Conservation (phyloP, 2,888 invertebrate genomes). For the Argyra leucocephala region DNA sequence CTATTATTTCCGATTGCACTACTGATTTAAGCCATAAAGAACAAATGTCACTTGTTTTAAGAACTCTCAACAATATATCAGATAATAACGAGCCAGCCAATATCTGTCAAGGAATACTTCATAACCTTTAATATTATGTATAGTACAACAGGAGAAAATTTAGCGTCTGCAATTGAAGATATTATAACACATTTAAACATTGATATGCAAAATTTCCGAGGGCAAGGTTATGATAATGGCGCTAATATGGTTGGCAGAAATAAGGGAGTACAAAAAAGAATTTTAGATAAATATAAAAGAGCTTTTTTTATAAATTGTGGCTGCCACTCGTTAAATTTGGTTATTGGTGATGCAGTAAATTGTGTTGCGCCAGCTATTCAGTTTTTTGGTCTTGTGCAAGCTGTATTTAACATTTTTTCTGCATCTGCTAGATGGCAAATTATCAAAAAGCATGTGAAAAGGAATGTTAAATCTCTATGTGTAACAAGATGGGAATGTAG, state of each 20-base stretch:
- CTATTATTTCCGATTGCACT: slow-evolving; percentile 9
- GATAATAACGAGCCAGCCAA: slow-evolving; percentile 7
- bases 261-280: slow-evolving; percentile 8
- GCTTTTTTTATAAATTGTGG: slow-evolving; percentile 9
- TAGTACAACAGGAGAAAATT: slow-evolving; percentile 8
- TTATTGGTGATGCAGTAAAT: slow-evolving; percentile 8
- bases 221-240: slow-evolving; percentile 1
- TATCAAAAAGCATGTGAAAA: slow-evolving; percentile 8
- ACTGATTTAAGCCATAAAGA: slow-evolving; percentile 9
- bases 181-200: slow-evolving; percentile 7
- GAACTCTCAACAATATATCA: slow-evolving; percentile 9
- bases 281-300: slow-evolving; percentile 9
- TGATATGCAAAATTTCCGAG: slow-evolving; percentile 9
- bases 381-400: slow-evolving; percentile 7
- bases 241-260: slow-evolving; percentile 8
- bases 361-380: slow-evolving; percentile 8
- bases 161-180: slow-evolving; percentile 9
- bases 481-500: slow-evolving; percentile 9
- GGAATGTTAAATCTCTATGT: slow-evolving; percentile 9
- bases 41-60: slow-evolving; percentile 8
- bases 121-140: slow-evolving; percentile 7
- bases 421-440: slow-evolving; percentile 7
- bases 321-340: slow-evolving; percentile 7
- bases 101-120: slow-evolving; percentile 7
- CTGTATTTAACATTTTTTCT: slow-evolving; percentile 7